A percentile compares a stretch with the other conserved stretches of the same genome.
phyloP scores from a whole-genome alignment of 2,888 invertebrate genomes.

The Onchidella celtica region DNA sequence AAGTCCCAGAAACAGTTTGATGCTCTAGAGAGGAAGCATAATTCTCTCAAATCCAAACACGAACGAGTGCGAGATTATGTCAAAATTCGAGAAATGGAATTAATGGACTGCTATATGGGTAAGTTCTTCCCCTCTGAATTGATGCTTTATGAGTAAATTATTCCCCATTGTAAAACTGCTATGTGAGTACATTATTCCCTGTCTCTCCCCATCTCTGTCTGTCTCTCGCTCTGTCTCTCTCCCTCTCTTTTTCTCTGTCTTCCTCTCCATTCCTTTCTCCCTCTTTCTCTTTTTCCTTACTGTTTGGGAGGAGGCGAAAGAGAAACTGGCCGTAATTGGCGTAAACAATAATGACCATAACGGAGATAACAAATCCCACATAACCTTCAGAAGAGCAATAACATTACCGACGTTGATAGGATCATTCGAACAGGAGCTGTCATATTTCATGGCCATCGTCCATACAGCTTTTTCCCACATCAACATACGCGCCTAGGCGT shows the following conservation, averaged over 20 bases:
- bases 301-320: no score
- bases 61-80: slow-evolving; percentile 54
- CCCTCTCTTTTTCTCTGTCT: background rate
- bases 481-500: no score
- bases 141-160: background rate
- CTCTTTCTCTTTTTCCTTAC: background rate
- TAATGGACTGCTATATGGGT: slow-evolving; percentile 72
- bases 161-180: background rate
- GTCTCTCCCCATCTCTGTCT: background rate
- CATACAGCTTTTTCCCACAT: no score
- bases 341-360: no score
- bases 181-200: background rate
- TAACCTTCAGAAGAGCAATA: no score
- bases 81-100: slow-evolving; percentile 62
- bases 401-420: no score
- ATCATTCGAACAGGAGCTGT: no score
- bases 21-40: slow-evolving; percentile 58
- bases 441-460: no score
- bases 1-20: slow-evolving; percentile 54
- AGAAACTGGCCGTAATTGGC: no score
- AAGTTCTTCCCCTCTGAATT: slow-evolving; percentile 35
- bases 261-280: background rate
- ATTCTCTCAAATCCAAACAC: slow-evolving; percentile 56
- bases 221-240: background rate
- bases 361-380: no score